These are phyloP conservation scores for Psylliodes chrysocephalus DNA, from an alignment of 2,888 invertebrate species.

Conservation along the genomic window DNA sequence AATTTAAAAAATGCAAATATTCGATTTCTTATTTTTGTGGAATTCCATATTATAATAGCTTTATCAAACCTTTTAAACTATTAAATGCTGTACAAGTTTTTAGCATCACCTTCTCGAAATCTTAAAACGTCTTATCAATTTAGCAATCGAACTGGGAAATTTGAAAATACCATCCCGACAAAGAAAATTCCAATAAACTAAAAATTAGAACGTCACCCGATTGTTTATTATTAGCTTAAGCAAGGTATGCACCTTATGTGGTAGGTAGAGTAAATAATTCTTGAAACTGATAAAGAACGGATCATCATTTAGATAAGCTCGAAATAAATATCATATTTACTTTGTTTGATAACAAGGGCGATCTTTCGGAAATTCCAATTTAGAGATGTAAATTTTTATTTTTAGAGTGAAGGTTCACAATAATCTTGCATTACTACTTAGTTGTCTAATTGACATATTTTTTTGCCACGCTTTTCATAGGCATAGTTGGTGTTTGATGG, in stretches of 20 bases:
- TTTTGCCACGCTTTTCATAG: too few relatives aligned
- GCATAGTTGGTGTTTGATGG: too few relatives aligned
- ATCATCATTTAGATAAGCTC: slow-evolving; percentile 2
- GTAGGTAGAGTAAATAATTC: background rate
- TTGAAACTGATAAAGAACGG: slow-evolving; percentile 6
- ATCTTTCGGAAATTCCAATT: slow-evolving; percentile 17
- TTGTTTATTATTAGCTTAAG: background rate
- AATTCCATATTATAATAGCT: too few relatives aligned
- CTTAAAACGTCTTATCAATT: background rate
- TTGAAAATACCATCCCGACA: background rate
- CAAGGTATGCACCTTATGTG: background rate
- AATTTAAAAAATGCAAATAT: too few relatives aligned
- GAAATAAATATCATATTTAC: slow-evolving; percentile 2
- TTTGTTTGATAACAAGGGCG: background rate
- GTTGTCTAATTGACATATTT: too few relatives aligned
- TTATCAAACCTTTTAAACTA: too few relatives aligned
- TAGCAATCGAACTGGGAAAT: background rate
- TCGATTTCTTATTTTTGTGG: too few relatives aligned
- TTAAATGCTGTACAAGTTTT: too few relatives aligned
- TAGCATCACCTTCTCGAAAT: too few relatives aligned
- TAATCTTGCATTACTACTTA: too few relatives aligned
- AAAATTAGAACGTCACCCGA: background rate
- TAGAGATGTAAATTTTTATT: background rate
- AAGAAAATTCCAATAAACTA: background rate
- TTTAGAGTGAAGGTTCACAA: too few relatives aligned